phyloP scores from a whole-genome alignment of 2,113 vertebrate genomes.

The Grantiella picta region DNA sequence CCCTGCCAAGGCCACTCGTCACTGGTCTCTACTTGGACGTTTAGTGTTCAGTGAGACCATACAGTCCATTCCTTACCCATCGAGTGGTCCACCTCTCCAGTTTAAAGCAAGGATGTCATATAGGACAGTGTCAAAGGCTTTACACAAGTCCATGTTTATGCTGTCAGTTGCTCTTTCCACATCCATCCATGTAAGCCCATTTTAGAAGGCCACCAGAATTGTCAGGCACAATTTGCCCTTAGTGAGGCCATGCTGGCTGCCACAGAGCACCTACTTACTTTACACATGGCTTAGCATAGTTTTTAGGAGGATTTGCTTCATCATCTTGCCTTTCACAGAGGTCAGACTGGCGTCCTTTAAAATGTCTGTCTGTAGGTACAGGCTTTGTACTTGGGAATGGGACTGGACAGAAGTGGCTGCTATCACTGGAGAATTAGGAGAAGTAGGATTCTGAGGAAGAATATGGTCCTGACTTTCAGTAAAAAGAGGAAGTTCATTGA shows the following conservation, averaged over 20 bases:
- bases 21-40: neutral
- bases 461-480: neutral
- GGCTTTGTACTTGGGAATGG: neutral
- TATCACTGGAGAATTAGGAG: neutral
- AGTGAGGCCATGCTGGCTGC: neutral
- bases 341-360: neutral
- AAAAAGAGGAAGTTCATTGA: neutral
- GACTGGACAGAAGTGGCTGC: neutral
- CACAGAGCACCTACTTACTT: neutral
- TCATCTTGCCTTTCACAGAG: neutral
- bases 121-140: neutral
- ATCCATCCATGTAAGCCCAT: neutral
- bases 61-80: neutral
- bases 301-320: neutral
- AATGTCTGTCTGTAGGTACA: neutral
- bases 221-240: neutral
- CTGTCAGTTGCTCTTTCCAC: neutral
- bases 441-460: neutral
- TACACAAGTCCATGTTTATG: rapidly evolving
- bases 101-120: neutral
- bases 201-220: neutral
- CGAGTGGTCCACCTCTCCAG: neutral
- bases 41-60: neutral
- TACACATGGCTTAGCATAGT: neutral
- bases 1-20: too few species aligned